phyloP scores from a whole-genome alignment of 2,888 invertebrate genomes.

The Caprella mutica region DNA sequence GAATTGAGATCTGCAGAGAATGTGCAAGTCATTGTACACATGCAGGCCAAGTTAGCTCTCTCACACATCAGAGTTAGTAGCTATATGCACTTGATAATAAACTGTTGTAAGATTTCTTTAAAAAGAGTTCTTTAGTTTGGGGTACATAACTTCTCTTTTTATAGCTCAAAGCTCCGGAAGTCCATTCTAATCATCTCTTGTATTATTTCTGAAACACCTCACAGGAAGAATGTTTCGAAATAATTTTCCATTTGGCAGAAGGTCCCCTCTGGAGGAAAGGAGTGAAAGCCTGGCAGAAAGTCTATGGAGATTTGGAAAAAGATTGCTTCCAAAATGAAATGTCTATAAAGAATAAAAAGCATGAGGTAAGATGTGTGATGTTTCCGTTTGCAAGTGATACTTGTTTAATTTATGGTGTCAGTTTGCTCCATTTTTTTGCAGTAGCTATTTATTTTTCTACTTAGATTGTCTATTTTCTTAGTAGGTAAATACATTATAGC shows the following conservation, averaged over 20 bases:
- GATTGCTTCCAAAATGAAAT: slow-evolving; percentile 6
- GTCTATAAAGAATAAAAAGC: not conserved
- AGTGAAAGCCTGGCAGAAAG: slow-evolving; percentile 19
- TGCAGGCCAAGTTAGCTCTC: slow-evolving; percentile 20
- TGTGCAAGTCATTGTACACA: slow-evolving; percentile 19
- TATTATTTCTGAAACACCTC: not conserved
- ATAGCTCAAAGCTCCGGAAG: not conserved
- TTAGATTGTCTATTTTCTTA: not conserved
- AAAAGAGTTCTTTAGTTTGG: not conserved
- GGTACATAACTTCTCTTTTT: not conserved
- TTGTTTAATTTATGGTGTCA: too few relatives aligned
- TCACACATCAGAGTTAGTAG: slow-evolving; percentile 18
- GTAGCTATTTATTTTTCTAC: too few relatives aligned
- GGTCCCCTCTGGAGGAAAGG: slow-evolving; percentile 28
- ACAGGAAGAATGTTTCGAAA: slow-evolving; percentile 28
- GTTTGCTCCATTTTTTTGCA: too few relatives aligned
- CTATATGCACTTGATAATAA: not conserved
- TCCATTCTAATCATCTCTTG: not conserved
- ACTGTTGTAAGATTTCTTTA: not conserved
- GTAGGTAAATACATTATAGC: not conserved
- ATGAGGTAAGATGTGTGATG: too few relatives aligned
- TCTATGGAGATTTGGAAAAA: slow-evolving; percentile 9
- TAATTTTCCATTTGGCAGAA: slow-evolving; percentile 19
- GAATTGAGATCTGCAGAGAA: slow-evolving; percentile 25
- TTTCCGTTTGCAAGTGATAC: too few relatives aligned